These are phyloP conservation scores for Aporophyla lueneburgensis DNA, from an alignment of 2,888 invertebrate species.

Conservation along the genomic window DNA sequence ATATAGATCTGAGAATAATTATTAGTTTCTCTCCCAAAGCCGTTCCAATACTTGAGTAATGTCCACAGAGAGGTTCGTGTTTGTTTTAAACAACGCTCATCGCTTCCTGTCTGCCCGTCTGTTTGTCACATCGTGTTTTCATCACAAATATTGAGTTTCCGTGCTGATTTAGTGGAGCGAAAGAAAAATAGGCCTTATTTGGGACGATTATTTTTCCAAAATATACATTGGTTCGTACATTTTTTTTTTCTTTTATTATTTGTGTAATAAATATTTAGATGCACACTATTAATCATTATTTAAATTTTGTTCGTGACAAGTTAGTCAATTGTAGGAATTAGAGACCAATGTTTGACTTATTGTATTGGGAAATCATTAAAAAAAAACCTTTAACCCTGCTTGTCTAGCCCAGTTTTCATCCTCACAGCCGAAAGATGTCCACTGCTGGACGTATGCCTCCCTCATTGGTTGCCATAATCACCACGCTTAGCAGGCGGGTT, in stretches of 20 bases:
- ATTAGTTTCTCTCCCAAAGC: slow-evolving; percentile 26
- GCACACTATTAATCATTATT: not conserved
- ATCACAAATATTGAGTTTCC: slow-evolving; percentile 60
- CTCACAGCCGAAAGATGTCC: no score
- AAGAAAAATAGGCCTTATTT: slow-evolving; percentile 38
- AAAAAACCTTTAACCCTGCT: no score
- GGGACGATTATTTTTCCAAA: slow-evolving; percentile 4
- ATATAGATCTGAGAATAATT: not conserved
- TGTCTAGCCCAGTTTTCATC: no score
- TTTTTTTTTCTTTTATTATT: not conserved
- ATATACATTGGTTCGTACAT: not conserved
- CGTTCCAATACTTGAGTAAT: slow-evolving; percentile 37
- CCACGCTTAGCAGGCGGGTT: no score
- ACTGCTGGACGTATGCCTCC: no score
- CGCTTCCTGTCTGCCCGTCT: slow-evolving; percentile 58
- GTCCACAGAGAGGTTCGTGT: slow-evolving; percentile 35
- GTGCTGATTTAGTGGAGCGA: slow-evolving; percentile 56
- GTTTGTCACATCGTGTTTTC: slow-evolving; percentile 60
- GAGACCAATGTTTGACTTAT: no score
- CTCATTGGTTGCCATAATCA: no score
- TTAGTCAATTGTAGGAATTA: not conserved
- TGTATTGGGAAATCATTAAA: no score
- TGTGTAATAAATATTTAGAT: not conserved
- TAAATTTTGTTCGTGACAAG: not conserved
- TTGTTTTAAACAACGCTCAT: slow-evolving; percentile 56